These are phyloP conservation scores for Campylomormyrus tamandua DNA, from an alignment of 2,113 vertebrate species.

Conservation along the genomic window DNA sequence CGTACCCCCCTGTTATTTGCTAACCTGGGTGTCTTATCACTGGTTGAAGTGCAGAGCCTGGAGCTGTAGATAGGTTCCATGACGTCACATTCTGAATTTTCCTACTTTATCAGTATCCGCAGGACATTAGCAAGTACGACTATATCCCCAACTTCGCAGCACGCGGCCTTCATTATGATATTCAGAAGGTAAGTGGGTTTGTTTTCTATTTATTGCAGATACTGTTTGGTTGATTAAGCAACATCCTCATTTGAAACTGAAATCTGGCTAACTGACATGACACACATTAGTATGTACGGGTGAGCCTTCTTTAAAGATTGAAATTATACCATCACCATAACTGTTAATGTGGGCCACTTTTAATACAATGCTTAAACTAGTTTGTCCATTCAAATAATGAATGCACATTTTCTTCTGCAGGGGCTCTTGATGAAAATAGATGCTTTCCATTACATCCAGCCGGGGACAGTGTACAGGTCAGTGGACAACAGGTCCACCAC, in stretches of 20 bases:
- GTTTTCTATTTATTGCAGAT: not conserved
- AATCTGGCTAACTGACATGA: not conserved
- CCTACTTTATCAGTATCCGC: slow-evolving; percentile 59
- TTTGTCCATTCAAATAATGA: not conserved
- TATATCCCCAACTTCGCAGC: slow-evolving; percentile 70
- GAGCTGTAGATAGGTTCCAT: not conserved
- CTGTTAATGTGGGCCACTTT: not conserved
- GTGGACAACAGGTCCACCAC: not conserved
- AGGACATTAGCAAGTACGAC: slow-evolving; percentile 62
- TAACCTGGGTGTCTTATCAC: not conserved
- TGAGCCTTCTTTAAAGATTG: not conserved
- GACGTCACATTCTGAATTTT: not conserved
- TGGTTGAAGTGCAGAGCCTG: not conserved
- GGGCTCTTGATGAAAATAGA: slow-evolving; percentile 71
- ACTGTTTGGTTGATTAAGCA: not conserved
- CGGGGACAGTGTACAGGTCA: slow-evolving; percentile 71
- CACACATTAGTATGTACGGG: not conserved
- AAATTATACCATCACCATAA: not conserved
- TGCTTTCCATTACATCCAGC: slow-evolving; percentile 73
- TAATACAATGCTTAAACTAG: not conserved
- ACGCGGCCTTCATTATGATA: slow-evolving; percentile 75
- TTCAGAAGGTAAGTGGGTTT: slow-evolving; percentile 62
- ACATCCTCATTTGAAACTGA: not conserved
- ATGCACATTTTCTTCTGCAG: slow-evolving; percentile 33
- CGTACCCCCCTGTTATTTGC: not conserved